Percentiles rank a stretch among this genome's conserved stretches.
Evolutionary conservation across 2,797 vertebrate genomes (phyloP).

Genomic region (Epinephelus coioides): DNA sequence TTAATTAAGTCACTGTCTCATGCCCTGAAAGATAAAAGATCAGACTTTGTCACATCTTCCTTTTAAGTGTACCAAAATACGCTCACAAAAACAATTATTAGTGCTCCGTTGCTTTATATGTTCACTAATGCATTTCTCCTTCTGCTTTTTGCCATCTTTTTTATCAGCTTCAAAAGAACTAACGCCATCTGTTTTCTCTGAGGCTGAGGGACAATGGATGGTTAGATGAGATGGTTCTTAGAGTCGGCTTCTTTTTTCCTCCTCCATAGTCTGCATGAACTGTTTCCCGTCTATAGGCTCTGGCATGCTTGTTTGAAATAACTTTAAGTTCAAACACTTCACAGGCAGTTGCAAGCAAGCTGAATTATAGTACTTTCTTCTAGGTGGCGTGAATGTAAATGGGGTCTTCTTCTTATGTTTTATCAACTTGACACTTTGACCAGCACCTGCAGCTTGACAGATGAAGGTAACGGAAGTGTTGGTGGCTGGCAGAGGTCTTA

Average conservation of each 20-base stretch:
- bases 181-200: slow-evolving; percentile 61
- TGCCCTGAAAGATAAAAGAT: slow-evolving; percentile 31
- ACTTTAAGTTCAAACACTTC: slow-evolving; percentile 6
- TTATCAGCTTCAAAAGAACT: slow-evolving; percentile 40
- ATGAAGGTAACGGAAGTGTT: slow-evolving; percentile 7
- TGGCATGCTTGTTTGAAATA: slow-evolving; percentile 14
- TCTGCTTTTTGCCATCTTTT: slow-evolving; percentile 38
- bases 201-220: slow-evolving; percentile 51
- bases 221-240: slow-evolving; percentile 33
- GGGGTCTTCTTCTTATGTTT: not conserved
- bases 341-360: not conserved
- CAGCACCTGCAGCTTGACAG: not conserved
- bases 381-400: not conserved
- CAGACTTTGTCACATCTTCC: slow-evolving; percentile 26
- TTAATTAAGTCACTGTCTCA: slow-evolving; percentile 48
- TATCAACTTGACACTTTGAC: not conserved
- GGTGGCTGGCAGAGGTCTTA: not conserved
- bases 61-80: slow-evolving; percentile 30
- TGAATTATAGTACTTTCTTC: not conserved
- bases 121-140: slow-evolving; percentile 34
- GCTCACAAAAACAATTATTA: slow-evolving; percentile 22
- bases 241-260: slow-evolving; percentile 20
- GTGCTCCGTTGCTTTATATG: slow-evolving; percentile 11
- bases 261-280: slow-evolving; percentile 25
- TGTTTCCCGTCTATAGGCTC: slow-evolving; percentile 11